Evolutionary conservation across 2,113 vertebrate species (phyloP), one percentile per base, ranked within the genome.

Genomic region (Cyrtonyx montezumae): DNA sequence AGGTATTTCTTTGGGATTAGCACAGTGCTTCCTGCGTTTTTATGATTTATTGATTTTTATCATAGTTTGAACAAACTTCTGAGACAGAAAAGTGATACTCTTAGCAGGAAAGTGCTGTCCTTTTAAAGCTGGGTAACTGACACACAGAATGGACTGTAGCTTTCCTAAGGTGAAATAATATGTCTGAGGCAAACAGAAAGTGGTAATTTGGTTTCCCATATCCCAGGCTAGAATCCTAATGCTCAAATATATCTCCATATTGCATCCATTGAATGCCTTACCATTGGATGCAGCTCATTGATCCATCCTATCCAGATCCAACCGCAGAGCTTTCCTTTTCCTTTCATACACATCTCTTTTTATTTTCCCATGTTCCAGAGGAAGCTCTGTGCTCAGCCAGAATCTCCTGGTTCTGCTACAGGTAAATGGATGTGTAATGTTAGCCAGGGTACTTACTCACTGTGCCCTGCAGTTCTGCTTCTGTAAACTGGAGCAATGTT

Each of bases 131-230:
- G 36, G 22, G 34, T 15, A 80, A 36, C 36, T 67, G 74, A 80
- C 84, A 22, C 7, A 11, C 15, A 21, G 34, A 17, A 5, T 49
- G 36, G 62, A 9, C 9, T n/a, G 5, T 58, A 37, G 37, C 51
- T 75, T 80, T 83, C 21, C 43, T 22, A 21, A 78, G 56, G 19
- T 67, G 12, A 48, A 30, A 58, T 30, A 75, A 85, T 32, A 46
- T 20, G 10, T 17, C 45, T 66, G 71, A 65, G 67, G n/a, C 63
- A 34, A 82, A 30, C 23, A 70, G 51, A 36, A 80, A 59, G 46
- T 6, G 42, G 9, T 12, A 78, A 5, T 34, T 67, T 23, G 1
- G 46, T 77, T 85, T 88, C 32, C 22, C 0, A 0, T 36, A 8
- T 91, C 43, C 69, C 20, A 18, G 12, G 25, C 32, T 62, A 32